A percentile compares a stretch with the other conserved stretches of the same genome.
Evolutionary conservation across 2,113 vertebrate species (phyloP).

Genomic region (Oncorhynchus nerka): DNA sequence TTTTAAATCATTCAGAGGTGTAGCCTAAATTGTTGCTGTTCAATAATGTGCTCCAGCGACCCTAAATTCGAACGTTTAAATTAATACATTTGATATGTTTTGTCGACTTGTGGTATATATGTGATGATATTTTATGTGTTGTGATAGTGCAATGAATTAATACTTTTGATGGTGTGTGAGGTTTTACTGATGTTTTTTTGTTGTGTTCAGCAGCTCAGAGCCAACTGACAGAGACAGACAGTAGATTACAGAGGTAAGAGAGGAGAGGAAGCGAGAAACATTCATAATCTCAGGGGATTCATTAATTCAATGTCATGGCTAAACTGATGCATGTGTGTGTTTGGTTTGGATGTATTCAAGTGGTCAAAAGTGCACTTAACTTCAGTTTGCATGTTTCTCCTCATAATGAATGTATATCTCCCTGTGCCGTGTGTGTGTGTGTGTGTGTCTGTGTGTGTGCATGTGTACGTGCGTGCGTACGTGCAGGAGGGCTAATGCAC

Average conservation of each 20-base stretch:
- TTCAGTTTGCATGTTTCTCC: constrained; percentile 64
- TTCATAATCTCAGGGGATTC: background rate
- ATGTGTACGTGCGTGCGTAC: constrained; percentile 41
- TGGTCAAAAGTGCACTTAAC: constrained; percentile 71
- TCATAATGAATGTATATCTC: constrained; percentile 49
- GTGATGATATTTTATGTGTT: background rate
- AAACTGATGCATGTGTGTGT: no score
- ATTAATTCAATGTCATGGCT: background rate
- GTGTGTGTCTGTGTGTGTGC: constrained; percentile 43
- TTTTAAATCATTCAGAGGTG: no score
- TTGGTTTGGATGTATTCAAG: constrained; percentile 39
- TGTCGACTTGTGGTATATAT: no score
- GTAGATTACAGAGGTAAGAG: constrained; percentile 79
- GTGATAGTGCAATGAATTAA: no score
- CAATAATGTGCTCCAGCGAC: no score
- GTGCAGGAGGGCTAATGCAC: constrained; percentile 88
- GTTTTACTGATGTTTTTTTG: constrained; percentile 12
- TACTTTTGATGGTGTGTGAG: background rate
- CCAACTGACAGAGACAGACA: constrained; percentile 77
- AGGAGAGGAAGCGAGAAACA: constrained; percentile 18
- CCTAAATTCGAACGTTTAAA: no score
- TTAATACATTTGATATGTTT: no score
- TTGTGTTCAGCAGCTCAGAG: constrained; percentile 81
- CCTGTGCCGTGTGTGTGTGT: background rate
- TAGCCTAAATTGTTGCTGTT: no score